These are phyloP conservation scores for Julus scanicus DNA, from an alignment of 2,888 invertebrate genomes.

Conservation along the genomic window DNA sequence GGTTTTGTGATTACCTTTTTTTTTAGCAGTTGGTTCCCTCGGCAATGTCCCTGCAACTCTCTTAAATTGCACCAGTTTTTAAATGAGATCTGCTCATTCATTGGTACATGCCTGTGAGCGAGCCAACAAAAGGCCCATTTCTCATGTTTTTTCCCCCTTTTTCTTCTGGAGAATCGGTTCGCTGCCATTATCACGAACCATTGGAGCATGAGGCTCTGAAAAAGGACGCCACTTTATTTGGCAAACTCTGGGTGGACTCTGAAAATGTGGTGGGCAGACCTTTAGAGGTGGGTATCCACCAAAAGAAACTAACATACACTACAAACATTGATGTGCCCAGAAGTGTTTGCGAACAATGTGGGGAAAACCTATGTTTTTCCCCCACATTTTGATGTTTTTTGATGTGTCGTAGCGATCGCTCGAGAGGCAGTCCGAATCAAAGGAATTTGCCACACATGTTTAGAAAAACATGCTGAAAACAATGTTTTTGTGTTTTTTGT, in stretches of 20 bases:
- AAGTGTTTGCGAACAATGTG: too few relatives aligned
- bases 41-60: background rate
- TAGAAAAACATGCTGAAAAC: too few relatives aligned
- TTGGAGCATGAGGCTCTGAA: constrained; percentile 6
- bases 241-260: background rate
- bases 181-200: background rate
- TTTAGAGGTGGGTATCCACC: too few relatives aligned
- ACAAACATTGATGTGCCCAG: too few relatives aligned
- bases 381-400: too few relatives aligned
- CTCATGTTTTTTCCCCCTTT: background rate
- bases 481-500: too few relatives aligned
- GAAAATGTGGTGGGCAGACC: background rate
- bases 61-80: constrained; percentile 39
- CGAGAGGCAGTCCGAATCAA: too few relatives aligned
- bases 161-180: constrained; percentile 8
- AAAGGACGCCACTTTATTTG: background rate
- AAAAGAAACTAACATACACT: too few relatives aligned
- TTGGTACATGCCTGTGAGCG: background rate
- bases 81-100: constrained; percentile 27
- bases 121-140: constrained; percentile 43
- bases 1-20: constrained; percentile 16
- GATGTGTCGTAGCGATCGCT: too few relatives aligned
- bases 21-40: background rate
- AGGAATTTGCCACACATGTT: too few relatives aligned
- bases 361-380: too few relatives aligned